Conservation (phyloP, 2,113 vertebrate genomes). For the Rhynchomys soricoides region DNA sequence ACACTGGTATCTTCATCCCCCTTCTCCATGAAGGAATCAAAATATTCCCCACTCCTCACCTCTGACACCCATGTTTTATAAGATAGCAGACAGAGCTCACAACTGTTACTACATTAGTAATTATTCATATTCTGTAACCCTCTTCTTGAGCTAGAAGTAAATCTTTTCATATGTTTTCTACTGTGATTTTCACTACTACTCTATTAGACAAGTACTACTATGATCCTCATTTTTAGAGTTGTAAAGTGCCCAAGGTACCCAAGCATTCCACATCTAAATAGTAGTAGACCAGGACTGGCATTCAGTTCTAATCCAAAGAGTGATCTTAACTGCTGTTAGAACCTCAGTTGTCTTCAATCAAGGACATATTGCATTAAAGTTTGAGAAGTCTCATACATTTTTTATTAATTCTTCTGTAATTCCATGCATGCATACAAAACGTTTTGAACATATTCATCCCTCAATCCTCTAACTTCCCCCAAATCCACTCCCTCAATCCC, state of each 20-base stretch:
- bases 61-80: not conserved
- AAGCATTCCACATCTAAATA: slow-evolving; percentile 48
- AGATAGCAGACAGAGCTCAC: not conserved
- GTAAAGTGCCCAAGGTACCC: not conserved
- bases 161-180: slow-evolving; percentile 29
- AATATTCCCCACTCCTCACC: not conserved
- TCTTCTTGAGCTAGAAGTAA: slow-evolving; percentile 22
- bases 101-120: slow-evolving; percentile 29
- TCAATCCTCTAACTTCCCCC: not conserved
- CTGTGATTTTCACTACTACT: not conserved
- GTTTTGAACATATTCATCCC: not conserved
- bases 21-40: slow-evolving; percentile 49
- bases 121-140: slow-evolving; percentile 20
- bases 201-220: not conserved
- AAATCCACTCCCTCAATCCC: not conserved
- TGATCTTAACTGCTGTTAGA: slow-evolving; percentile 32
- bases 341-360: slow-evolving; percentile 42
- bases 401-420: not conserved
- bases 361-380: not conserved
- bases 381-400: not conserved
- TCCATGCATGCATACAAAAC: not conserved
- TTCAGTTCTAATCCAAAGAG: slow-evolving; percentile 51
- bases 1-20: not conserved
- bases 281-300: slow-evolving; percentile 6
- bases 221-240: slow-evolving; percentile 33